Percentiles rank a stretch among this genome's conserved stretches.
Conservation (phyloP, 2,888 invertebrate genomes). For the Eubasilissa splendida region DNA sequence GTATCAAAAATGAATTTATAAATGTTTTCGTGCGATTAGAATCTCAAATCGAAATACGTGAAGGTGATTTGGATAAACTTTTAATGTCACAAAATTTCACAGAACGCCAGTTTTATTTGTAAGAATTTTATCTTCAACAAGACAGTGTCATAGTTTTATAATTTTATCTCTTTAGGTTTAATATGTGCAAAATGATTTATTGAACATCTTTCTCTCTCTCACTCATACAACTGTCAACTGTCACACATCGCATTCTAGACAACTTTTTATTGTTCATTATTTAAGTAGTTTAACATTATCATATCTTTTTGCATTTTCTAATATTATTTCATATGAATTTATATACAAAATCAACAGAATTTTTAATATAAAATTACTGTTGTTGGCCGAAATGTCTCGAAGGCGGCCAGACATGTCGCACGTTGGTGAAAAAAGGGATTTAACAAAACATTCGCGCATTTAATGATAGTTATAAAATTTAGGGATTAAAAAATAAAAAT, state of each 20-base stretch:
- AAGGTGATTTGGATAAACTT: too few species aligned
- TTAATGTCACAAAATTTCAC: too few species aligned
- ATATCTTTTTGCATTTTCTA: slow-evolving; percentile 45
- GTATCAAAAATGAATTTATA: too few species aligned
- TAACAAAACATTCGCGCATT: not conserved
- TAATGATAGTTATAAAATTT: not conserved
- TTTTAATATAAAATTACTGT: slow-evolving; percentile 28
- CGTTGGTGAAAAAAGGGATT: not conserved
- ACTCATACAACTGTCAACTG: slow-evolving; percentile 28
- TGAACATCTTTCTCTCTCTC: slow-evolving; percentile 28
- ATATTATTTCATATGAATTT: slow-evolving; percentile 49
- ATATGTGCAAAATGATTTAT: slow-evolving; percentile 31
- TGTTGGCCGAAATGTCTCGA: slow-evolving; percentile 50
- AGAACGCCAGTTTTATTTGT: not conserved
- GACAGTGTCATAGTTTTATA: not conserved
- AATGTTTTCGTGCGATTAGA: too few species aligned
- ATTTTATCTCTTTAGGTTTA: slow-evolving; percentile 31
- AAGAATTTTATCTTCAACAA: slow-evolving; percentile 7
- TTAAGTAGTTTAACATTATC: slow-evolving; percentile 57
- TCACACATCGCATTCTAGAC: slow-evolving; percentile 11
- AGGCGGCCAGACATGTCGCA: slow-evolving; percentile 11
- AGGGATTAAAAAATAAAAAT: not conserved
- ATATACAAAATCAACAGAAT: slow-evolving; percentile 56
- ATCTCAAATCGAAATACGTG: too few species aligned
- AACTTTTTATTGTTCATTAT: slow-evolving; percentile 32